A percentile compares a stretch with the other conserved stretches of the same genome.
Conservation (phyloP, 1,140 invertebrate genomes). For the Brachionus calyciflorus region DNA sequence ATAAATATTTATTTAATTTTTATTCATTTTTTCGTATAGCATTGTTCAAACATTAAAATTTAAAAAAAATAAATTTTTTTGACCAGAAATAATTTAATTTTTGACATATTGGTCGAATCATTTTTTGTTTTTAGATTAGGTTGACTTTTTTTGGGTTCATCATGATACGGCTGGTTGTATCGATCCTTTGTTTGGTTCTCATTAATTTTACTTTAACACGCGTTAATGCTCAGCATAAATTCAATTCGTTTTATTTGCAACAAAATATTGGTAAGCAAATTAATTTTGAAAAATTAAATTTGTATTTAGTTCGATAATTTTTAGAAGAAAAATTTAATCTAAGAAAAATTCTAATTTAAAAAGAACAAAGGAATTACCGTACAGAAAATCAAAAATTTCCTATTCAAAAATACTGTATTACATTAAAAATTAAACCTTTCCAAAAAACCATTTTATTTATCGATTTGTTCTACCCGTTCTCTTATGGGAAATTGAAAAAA, state of each 20-base stretch:
- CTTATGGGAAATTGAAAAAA: no score
- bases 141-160: neutral
- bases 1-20: constrained; percentile 29
- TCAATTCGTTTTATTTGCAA: neutral
- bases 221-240: neutral
- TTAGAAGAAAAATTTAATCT: neutral
- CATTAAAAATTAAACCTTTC: no score
- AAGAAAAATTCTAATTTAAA: neutral
- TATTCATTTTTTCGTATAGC: neutral
- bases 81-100: neutral
- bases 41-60: neutral
- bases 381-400: no score
- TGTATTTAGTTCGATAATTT: neutral
- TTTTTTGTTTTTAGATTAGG: neutral
- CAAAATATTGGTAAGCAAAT: neutral
- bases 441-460: neutral
- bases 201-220: neutral
- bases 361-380: no score
- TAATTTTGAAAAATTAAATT: neutral
- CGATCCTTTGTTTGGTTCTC: neutral
- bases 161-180: neutral
- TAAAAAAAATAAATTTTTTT: neutral
- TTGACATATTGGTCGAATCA: no score
- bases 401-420: no score
- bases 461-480: no score